Percentiles rank a stretch among this genome's conserved stretches.
Conservation (phyloP, 1,140 invertebrate genomes). For the Drosophila quadrilineata region DNA sequence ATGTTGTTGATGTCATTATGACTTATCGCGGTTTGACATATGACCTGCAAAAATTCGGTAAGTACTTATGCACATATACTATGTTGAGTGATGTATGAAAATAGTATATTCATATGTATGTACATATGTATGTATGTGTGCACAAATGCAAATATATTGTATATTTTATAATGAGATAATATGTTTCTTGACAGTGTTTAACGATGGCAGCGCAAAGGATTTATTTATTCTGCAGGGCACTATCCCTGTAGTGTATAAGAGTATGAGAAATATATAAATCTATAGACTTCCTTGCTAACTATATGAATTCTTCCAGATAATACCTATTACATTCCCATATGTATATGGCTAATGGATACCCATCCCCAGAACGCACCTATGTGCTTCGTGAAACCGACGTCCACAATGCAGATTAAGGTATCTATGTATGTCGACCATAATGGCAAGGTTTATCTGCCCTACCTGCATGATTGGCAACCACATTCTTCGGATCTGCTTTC, state of each 20-base stretch:
- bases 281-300: neutral
- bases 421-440: conserved; percentile 97
- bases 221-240: conserved; percentile 94
- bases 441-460: conserved; percentile 98
- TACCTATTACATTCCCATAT: conserved; percentile 97
- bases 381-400: conserved; percentile 97
- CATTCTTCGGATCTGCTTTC: conserved; percentile 91
- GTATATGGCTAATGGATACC: conserved; percentile 97
- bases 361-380: conserved; percentile 99
- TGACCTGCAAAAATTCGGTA: conserved; percentile 67
- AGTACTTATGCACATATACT: conserved; percentile 18
- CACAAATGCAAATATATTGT: too few relatives aligned
- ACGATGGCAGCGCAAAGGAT: conserved; percentile 92
- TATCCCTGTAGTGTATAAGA: conserved; percentile 95
- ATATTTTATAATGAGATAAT: conserved; percentile 1
- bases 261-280: conserved; percentile 80
- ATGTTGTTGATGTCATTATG: conserved; percentile 70
- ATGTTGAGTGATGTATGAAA: neutral
- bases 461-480: conserved; percentile 97
- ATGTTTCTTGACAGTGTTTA: conserved; percentile 89
- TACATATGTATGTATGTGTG: neutral
- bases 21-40: conserved; percentile 68
- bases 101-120: too few relatives aligned
- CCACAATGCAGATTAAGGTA: conserved; percentile 97
- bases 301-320: conserved; percentile 83